phyloP scores from a whole-genome alignment of 2,113 vertebrate genomes.

The Serinus canaria region DNA sequence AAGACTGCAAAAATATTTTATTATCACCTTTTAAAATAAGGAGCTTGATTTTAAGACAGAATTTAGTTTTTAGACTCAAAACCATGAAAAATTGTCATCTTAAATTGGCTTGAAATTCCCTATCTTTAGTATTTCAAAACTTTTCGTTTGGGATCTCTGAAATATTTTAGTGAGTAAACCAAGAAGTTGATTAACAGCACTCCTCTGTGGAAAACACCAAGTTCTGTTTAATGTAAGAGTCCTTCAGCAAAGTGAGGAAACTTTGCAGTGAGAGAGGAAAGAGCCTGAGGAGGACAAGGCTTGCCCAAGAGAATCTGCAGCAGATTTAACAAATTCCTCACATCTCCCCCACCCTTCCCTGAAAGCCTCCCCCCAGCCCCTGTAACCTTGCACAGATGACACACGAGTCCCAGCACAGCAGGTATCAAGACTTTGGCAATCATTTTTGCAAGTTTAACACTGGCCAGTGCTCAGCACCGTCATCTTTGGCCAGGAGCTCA shows the following conservation, averaged over 20 bases:
- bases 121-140: background rate
- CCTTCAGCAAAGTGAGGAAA: background rate
- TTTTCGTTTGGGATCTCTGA: background rate
- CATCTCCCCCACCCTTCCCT: background rate
- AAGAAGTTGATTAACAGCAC: background rate
- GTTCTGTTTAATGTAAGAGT: background rate
- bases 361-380: background rate
- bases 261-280: background rate
- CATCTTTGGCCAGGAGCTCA: background rate
- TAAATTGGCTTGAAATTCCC: background rate
- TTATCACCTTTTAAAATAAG: background rate
- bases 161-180: background rate
- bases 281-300: background rate
- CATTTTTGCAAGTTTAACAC: background rate
- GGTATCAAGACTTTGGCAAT: background rate
- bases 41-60: background rate
- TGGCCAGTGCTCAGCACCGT: background rate
- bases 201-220: background rate
- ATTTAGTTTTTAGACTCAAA: background rate
- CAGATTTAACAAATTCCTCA: background rate
- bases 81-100: background rate
- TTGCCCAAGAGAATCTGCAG: background rate
- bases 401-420: conserved; percentile 1
- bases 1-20: background rate
- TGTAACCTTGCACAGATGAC: background rate